Evolutionary conservation across 2,888 invertebrate species (phyloP).

Genomic region (Lymantria monacha): DNA sequence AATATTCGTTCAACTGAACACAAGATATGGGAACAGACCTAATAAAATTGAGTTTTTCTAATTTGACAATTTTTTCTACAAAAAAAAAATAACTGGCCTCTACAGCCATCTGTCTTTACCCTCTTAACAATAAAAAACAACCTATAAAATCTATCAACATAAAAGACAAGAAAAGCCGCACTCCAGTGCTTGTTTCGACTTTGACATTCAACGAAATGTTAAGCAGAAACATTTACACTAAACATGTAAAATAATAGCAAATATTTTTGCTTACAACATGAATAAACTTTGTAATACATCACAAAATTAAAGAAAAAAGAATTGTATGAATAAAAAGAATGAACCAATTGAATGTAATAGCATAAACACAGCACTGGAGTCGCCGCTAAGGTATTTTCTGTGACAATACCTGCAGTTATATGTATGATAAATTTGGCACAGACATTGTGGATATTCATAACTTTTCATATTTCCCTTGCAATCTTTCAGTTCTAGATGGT

Average conservation of each 20-base stretch:
- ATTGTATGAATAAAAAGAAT: not conserved
- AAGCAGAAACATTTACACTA: conserved; percentile 16
- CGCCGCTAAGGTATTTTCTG: conserved; percentile 12
- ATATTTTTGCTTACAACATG: no score
- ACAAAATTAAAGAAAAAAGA: no score
- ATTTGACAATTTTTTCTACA: conserved; percentile 72
- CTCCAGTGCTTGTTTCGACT: conserved; percentile 23
- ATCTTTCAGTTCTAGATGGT: conserved; percentile 62
- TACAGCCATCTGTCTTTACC: conserved; percentile 63
- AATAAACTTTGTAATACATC: no score
- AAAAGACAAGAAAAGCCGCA: conserved; percentile 37
- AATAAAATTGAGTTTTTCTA: conserved; percentile 75
- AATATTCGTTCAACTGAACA: conserved; percentile 82
- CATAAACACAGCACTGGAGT: not conserved
- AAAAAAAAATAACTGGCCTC: conserved; percentile 57
- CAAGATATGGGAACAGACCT: conserved; percentile 78
- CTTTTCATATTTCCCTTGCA: conserved; percentile 44
- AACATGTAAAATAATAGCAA: conserved; percentile 6
- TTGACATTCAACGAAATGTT: conserved; percentile 50
- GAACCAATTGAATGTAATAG: conserved; percentile 1
- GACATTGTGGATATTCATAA: conserved; percentile 48
- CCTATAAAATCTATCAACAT: conserved; percentile 81
- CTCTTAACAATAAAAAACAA: conserved; percentile 81
- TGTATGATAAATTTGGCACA: conserved; percentile 73
- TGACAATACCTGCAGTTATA: conserved; percentile 29